phyloP scores from a whole-genome alignment of 2,797 vertebrate genomes.

The Sebastes steindachneri region DNA sequence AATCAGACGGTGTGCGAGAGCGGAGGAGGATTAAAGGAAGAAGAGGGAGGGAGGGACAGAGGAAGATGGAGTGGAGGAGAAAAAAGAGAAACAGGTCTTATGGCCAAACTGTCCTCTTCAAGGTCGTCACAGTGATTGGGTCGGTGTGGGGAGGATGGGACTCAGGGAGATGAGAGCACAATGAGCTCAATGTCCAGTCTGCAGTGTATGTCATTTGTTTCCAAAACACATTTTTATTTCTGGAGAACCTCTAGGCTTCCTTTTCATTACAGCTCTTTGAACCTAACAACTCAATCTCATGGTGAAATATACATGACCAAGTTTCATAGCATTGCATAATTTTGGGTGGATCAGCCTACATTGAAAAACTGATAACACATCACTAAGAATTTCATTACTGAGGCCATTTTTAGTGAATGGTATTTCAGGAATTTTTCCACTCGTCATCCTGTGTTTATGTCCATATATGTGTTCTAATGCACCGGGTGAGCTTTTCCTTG shows the following conservation, averaged over 20 bases:
- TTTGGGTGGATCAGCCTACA: background rate
- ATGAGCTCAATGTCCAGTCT: conserved; percentile 33
- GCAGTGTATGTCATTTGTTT: conserved; percentile 22
- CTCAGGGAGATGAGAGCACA: conserved; percentile 50
- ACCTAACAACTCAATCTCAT: background rate
- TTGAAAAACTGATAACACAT: background rate
- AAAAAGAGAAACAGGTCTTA: conserved; percentile 56
- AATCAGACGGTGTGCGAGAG: conserved; percentile 60
- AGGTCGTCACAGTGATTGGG: conserved; percentile 73
- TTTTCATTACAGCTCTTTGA: background rate
- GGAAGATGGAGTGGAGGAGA: conserved; percentile 58
- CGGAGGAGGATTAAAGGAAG: conserved; percentile 61
- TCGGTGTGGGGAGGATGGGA: conserved; percentile 55
- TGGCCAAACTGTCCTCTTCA: conserved; percentile 72
- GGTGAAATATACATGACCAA: conserved; percentile 8
- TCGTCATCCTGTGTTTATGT: background rate
- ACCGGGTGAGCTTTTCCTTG: conserved; percentile 7
- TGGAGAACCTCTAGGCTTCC: background rate
- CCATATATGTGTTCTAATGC: background rate
- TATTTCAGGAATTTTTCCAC: background rate
- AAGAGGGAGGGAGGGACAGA: conserved; percentile 21
- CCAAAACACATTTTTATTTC: conserved; percentile 21
- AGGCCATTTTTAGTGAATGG: background rate
- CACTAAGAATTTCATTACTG: background rate
- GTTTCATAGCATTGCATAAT: conserved; percentile 7